Evolutionary conservation across 2,888 invertebrate genomes (phyloP).

Genomic region (Amblyjoppa fuscipennis): DNA sequence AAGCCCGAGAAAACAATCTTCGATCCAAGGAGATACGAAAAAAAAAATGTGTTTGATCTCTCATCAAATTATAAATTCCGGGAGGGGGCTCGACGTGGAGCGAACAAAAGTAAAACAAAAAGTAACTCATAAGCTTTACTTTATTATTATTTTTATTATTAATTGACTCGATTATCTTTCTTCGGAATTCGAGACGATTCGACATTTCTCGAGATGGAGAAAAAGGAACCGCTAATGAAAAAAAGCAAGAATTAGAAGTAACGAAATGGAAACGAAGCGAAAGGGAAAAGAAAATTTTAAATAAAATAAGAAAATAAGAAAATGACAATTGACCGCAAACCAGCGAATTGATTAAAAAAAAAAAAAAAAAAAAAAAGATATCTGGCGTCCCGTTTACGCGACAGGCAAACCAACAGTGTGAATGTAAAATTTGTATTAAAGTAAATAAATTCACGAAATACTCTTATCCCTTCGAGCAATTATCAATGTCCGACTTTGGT

Average conservation of each 20-base stretch:
- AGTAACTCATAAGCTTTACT: background rate
- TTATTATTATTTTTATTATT: background rate
- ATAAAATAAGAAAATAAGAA: conserved; percentile 61
- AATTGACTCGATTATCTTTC: background rate
- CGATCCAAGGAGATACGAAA: too few relatives aligned
- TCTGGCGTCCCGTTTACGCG: conserved; percentile 75
- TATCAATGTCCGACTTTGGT: conserved; percentile 6
- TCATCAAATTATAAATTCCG: background rate
- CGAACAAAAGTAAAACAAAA: background rate
- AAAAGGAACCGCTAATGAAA: background rate
- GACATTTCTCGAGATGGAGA: conserved; percentile 2
- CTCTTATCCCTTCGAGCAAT: conserved; percentile 70
- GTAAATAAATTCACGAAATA: conserved; percentile 82
- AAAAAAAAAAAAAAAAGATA: conserved; percentile 56
- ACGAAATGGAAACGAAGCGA: conserved; percentile 6
- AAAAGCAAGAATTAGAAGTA: conserved; percentile 1
- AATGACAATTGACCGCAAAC: conserved; percentile 69
- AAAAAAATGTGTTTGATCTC: too few relatives aligned
- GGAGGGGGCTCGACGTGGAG: background rate
- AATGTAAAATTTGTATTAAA: conserved; percentile 84
- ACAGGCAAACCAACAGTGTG: conserved; percentile 79
- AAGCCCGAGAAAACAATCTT: too few relatives aligned
- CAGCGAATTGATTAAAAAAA: conserved; percentile 63
- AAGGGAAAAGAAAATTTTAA: conserved; percentile 67
- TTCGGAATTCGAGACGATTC: background rate